Base-by-base conservation (phyloP, 2,888 invertebrate species). In the Schizaphis graminum region DNA sequence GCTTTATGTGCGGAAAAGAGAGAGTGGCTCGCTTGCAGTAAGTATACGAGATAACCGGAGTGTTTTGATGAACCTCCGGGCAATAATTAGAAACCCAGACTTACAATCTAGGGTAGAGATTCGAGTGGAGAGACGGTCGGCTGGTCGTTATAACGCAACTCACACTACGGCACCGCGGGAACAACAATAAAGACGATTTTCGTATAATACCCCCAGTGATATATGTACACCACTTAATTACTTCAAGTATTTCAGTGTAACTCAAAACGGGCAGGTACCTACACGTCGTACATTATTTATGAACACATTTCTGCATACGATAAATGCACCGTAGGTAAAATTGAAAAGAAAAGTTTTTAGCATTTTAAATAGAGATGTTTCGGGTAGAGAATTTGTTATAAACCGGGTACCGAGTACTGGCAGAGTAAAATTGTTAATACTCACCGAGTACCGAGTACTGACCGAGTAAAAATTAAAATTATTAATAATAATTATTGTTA, bases 1-100 rank as follows among this genome's bases (percentile, higher is more conserved):
- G 56, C 53, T 91, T 53, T 91, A 53, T 84, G 53, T 47, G 28
- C 4, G 67, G 10, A 49, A 28, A 84, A 77, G 35, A 44, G 35
- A 44, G 41, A 84, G 91, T 41, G 53, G 28, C 7, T 16, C 10
- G 16, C 49, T 67, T 16, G 53, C 3, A 84, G 47, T 24, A 24
- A 3, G 41, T 41, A 2, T 2, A 44, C 41, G 41, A 44, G 53
- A 57, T 44, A n/a, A 49, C 57, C 16, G 41, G 86, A 44, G 85
- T 57, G 92, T 88, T 92, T 77, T 92, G 88, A 92, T 92, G 92
- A 92, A 88, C 88, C 92, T 44, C 88, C 28, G 92, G 26, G 92
- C 92, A 56, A 44, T 92, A 92, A 92, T 92, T 92, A 88, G 88
- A 92, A 88, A 88, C 77, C 67, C 88, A 41, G 67, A 77, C 92